Evolutionary conservation across 2,797 vertebrate genomes (phyloP), one percentile per base, ranked within the genome.

Genomic region (Podargus strigoides): DNA sequence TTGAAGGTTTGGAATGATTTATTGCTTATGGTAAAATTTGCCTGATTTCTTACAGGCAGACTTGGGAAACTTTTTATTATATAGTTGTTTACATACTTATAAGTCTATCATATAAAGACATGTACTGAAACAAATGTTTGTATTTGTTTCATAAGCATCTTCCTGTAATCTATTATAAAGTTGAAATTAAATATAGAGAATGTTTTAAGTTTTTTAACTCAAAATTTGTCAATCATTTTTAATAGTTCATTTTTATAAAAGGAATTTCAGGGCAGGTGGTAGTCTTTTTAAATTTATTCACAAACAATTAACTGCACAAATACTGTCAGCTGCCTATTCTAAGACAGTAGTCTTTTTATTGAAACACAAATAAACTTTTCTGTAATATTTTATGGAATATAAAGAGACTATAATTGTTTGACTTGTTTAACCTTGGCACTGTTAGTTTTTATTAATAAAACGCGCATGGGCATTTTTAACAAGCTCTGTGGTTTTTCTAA

Each of bases 141-240:
- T 97, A 97, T 98, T 98, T 98, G 98, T 98, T 98, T 98, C 97
- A 97, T 98, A 98, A 99, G 98, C 97, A 98, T 98, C 98, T 98
- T 99, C 99, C 98, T 99, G 98, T 99, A 99, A 99, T 99, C 99
- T 99, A 99, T 99, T 99, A 99, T 99, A 99, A 99, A 98, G 98
- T 99, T 99, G 98, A 98, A 99, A 99, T 99, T 99, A 99, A 99
- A 99, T 99, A 99, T 99, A 99, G 98, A 98, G 98, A 99, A 99
- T 99, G 98, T 99, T 99, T 99, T 99, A 99, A 99, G 98, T 97
- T 98, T 98, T 98, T 98, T 98, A 98, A 98, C 97, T 98, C 97
- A 97, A 96, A 97, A 98, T 97, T 98, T 98, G 98, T 98, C 97
- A 98, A 98, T 98, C 97, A 97, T 98, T 98, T 98, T 98, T 98